Base-by-base conservation (phyloP, 2,888 invertebrate genomes). In the Drosophila siamana region DNA sequence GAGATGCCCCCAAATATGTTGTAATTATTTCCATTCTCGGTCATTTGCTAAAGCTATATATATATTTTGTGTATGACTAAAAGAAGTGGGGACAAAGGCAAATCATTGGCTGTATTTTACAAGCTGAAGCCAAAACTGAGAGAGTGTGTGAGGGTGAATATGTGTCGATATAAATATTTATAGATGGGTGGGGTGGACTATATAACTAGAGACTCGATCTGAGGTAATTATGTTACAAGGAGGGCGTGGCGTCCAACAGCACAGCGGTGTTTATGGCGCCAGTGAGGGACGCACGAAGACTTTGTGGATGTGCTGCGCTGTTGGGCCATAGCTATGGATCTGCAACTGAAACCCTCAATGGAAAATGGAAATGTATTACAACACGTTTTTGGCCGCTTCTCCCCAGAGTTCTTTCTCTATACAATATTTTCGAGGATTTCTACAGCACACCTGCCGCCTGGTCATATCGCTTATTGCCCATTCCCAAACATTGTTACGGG, bases 401-500 rank as follows among this genome's bases (percentile, higher is more conserved):
- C 92, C 92, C 92, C 92, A 91, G 92, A 92, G 92, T 83, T 80
- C 90, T 78, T 84, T 87, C 81, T 90, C 75, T 90, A 85, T 78
- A 72, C 89, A 91, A 90, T 91, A 90, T 88, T 90, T 87, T 91
- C 92, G 92, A 92, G 92, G 92, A 92, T 91, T 92, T 92, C 92
- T 92, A 92, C 92, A 92, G 91, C 92, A 92, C 92, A 92, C 92
- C 94, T 94, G 93, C 94, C 94, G 94, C 93, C 93, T 94, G 94
- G 94, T 94, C 94, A 94, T 94, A 94, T 94, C 94, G 94, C 94
- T 94, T 94, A 90, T 94, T 94, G 94, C 94, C 94, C 94, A 94
- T 94, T 94, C 94, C 94, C 94, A 94, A 90, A 91, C 88, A 90
- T 90, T 79, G 90, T 91, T 85, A 82, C 75, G 81, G 55, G 66